A percentile compares a stretch with the other conserved stretches of the same genome.
phyloP scores from a whole-genome alignment of 2,888 invertebrate species.

The Tipula confusa region DNA sequence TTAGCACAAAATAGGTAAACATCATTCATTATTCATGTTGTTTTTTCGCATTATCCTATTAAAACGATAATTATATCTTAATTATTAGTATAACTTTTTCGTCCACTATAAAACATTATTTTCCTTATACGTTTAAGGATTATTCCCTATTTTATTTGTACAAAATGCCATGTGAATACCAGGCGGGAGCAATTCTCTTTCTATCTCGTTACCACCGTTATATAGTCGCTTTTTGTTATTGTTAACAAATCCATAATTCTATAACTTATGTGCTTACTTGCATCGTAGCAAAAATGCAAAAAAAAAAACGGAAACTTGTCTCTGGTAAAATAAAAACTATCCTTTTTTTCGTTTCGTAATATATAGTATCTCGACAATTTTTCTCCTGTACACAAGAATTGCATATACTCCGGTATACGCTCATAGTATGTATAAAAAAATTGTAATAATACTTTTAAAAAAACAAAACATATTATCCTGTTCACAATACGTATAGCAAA shows the following conservation, averaged over 20 bases:
- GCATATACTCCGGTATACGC: neutral
- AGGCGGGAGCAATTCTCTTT: neutral
- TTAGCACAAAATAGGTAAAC: neutral
- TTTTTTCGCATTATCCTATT: neutral
- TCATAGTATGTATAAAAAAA: neutral
- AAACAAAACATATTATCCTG: constrained; percentile 20
- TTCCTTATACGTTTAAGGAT: neutral
- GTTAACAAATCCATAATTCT: constrained; percentile 28
- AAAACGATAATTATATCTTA: constrained; percentile 3
- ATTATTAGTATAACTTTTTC: neutral
- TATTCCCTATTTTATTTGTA: neutral
- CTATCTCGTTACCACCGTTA: neutral
- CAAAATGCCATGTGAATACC: neutral
- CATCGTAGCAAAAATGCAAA: constrained; percentile 20
- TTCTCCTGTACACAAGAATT: neutral
- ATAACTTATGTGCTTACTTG: constrained; percentile 28
- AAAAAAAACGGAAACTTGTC: neutral
- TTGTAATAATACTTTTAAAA: neutral
- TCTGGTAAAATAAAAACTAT: constrained; percentile 4
- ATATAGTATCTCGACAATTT: neutral
- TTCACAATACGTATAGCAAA: neutral
- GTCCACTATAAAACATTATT: neutral
- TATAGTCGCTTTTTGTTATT: neutral
- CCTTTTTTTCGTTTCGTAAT: neutral
- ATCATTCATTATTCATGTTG: neutral